Evolutionary conservation across 2,797 vertebrate species (phyloP).

Genomic region (Danionella dracula): DNA sequence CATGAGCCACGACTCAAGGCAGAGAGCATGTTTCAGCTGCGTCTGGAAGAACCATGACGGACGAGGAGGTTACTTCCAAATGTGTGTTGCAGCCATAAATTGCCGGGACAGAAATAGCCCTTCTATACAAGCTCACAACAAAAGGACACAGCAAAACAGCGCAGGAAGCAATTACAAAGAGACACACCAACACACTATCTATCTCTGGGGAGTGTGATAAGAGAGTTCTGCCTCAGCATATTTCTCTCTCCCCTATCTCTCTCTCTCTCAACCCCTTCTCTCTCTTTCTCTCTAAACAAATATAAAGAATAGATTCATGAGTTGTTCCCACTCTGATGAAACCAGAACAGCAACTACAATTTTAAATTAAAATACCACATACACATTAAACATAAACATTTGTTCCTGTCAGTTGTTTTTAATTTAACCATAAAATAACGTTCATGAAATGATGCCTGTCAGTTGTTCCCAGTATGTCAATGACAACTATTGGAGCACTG

Average conservation of each 20-base stretch:
- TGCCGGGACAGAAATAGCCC: conserved; percentile 26
- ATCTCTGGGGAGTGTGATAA: conserved; percentile 30
- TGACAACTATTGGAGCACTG: no score
- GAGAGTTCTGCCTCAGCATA: conserved; percentile 33
- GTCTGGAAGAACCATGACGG: background rate
- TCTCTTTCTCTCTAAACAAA: background rate
- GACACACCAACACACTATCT: conserved; percentile 7
- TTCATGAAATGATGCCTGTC: no score
- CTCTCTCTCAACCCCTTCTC: background rate
- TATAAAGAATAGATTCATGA: no score
- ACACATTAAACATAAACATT: no score
- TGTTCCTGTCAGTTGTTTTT: no score
- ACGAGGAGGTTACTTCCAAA: conserved; percentile 14
- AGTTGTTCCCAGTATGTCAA: no score
- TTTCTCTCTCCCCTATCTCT: background rate
- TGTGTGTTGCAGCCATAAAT: conserved; percentile 23
- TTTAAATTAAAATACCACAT: no score
- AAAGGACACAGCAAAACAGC: conserved; percentile 33
- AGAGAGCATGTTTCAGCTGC: conserved; percentile 37
- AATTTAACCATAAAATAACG: no score
- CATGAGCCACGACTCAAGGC: conserved; percentile 23
- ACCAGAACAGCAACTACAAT: no score
- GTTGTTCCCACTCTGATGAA: no score
- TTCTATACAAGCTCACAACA: conserved; percentile 26
- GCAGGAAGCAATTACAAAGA: conserved; percentile 34